Evolutionary conservation across 2,113 vertebrate species (phyloP).

Genomic region (Eulemur macaco): DNA sequence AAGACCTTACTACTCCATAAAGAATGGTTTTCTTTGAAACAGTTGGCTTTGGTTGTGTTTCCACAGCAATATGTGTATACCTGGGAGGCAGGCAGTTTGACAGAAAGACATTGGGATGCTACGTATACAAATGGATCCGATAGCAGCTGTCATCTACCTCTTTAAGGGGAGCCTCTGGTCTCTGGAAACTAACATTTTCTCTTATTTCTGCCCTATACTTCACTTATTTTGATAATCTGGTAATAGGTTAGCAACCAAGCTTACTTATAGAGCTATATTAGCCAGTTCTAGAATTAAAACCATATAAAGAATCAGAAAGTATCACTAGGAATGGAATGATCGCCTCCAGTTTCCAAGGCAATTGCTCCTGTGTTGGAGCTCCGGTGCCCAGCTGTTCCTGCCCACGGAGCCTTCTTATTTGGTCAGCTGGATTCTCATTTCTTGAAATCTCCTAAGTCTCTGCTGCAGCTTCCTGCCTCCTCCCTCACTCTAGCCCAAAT

Average conservation of each 20-base stretch:
- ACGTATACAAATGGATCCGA: conserved; percentile 10
- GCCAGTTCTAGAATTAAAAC: conserved; percentile 31
- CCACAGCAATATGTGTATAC: background rate
- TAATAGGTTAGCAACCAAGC: conserved; percentile 23
- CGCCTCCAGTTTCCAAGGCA: conserved; percentile 60
- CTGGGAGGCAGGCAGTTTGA: conserved; percentile 61
- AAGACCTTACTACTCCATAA: conserved; percentile 68
- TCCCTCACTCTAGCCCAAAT: background rate
- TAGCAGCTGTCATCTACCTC: conserved; percentile 26
- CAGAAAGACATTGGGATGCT: conserved; percentile 47
- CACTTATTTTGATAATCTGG: conserved; percentile 43
- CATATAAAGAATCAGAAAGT: conserved; percentile 51
- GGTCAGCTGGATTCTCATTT: conserved; percentile 19
- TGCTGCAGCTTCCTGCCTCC: background rate
- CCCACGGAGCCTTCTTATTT: background rate
- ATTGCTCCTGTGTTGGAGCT: conserved; percentile 55
- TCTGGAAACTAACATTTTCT: background rate
- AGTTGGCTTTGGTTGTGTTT: conserved; percentile 46
- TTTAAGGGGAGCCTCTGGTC: conserved; percentile 19
- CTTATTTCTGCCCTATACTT: background rate
- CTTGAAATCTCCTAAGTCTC: background rate
- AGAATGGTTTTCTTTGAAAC: conserved; percentile 43
- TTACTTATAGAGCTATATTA: conserved; percentile 55
- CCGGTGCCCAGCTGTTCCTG: background rate
- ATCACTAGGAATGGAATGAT: conserved; percentile 55